These are phyloP conservation scores for Entomobrya proxima DNA, from an alignment of 2,888 invertebrate species.

Conservation along the genomic window DNA sequence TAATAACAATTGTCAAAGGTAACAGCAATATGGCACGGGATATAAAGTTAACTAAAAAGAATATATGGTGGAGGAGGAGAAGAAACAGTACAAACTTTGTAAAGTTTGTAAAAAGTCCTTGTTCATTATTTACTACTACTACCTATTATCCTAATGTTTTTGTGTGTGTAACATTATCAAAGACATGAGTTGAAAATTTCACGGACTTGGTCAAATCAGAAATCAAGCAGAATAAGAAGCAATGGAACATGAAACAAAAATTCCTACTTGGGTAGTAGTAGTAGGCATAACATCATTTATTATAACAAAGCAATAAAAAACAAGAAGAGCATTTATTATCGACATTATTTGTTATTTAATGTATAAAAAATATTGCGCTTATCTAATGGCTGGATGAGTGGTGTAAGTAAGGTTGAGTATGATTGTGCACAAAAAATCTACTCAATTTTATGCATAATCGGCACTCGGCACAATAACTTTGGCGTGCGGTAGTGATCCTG, in stretches of 20 bases:
- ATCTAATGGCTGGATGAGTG: conserved; percentile 23
- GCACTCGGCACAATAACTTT: not conserved
- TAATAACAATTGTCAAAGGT: no score
- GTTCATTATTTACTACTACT: not conserved
- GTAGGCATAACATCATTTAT: not conserved
- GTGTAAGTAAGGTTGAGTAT: not conserved
- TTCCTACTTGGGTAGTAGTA: no score
- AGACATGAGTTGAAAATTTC: conserved; percentile 19
- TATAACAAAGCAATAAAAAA: no score
- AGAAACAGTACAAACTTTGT: not conserved
- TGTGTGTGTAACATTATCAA: not conserved
- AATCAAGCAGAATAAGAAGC: conserved; percentile 14
- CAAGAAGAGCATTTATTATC: conserved; percentile 1
- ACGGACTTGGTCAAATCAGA: conserved; percentile 51
- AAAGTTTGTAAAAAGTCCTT: not conserved
- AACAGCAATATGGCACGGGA: no score
- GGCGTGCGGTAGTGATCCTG: conserved; percentile 20
- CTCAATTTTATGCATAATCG: conserved; percentile 47
- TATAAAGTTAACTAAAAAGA: no score
- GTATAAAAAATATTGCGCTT: conserved; percentile 5
- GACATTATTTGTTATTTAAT: not conserved
- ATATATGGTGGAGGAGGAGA: not conserved
- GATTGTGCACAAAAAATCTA: conserved; percentile 30
- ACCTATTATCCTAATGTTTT: not conserved
- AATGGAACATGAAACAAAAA: conserved; percentile 1